Base-by-base conservation (phyloP, 2,113 vertebrate genomes). In the Apteryx owenii region DNA sequence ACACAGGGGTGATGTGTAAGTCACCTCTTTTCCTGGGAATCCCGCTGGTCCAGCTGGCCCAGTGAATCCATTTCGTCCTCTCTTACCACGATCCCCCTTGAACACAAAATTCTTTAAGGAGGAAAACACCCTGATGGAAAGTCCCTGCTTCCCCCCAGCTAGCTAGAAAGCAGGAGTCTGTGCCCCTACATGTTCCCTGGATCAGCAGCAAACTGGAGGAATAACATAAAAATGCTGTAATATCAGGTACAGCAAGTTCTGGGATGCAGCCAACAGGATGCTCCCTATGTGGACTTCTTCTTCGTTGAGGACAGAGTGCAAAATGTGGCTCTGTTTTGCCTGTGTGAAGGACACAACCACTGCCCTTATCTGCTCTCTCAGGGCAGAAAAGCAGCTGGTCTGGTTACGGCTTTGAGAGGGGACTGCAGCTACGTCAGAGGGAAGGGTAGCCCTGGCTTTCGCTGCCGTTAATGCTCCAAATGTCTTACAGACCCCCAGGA, bases 81-180 rank as follows among this genome's bases (percentile, higher is more conserved):
- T 98, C 96, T 97, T 99, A 5, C 99, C 99, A 31, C 97, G 96
- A 5, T 98, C 98, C 1, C 99, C 99, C 99, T 99, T 91, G 68
- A 83, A 78, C 92, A 60, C 33, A 86, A 83, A 97, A 61, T 3
- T 42, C 65, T 56, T 76, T 29, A 40, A 69, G 72, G 44, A 81
- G 64, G 17, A 91, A 58, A 79, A 79, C 3, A 3, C 5, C 12
- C 0, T 7, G 33, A 40, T 9, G 50, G 79, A 69, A 48, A 60
- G 11, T 5, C 40, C n/a, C 20, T 15, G 23, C 15, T 42, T 84
- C 40, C 28, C 60, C 15, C 5, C 29, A 83, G 14, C 46, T 46
- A 29, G 9, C 3, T 8, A n/a, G 40, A 89, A 76, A 79, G 46
- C 11, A 40, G 60, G 29, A 92, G 19, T 20, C 61, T 61, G 12